Evolutionary conservation across 1,140 invertebrate genomes (phyloP).

Genomic region (Bicyclus anynana): DNA sequence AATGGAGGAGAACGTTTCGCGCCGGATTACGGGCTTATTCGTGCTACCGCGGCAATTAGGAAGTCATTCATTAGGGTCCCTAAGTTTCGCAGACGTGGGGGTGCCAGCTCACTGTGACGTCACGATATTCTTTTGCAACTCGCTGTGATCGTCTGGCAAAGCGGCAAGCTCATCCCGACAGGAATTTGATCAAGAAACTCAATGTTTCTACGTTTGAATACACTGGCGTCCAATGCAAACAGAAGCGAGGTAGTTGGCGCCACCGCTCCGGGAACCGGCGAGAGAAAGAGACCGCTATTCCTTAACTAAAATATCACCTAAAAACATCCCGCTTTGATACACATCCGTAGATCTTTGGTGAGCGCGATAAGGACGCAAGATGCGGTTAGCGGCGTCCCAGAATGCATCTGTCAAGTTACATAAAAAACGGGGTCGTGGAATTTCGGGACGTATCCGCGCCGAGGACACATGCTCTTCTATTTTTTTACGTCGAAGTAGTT

Average conservation of each 20-base stretch:
- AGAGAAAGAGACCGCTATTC: constrained; percentile 51
- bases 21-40: constrained; percentile 69
- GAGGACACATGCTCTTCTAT: constrained; percentile 59
- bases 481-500: constrained; percentile 60
- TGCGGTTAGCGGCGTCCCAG: constrained; percentile 68
- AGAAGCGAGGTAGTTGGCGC: constrained; percentile 62
- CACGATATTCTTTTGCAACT: constrained; percentile 53
- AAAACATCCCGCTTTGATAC: constrained; percentile 59
- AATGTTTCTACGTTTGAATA: constrained; percentile 18
- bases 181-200: constrained; percentile 8
- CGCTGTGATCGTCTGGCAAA: constrained; percentile 16
- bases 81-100: constrained; percentile 75
- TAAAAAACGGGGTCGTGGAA: constrained; percentile 70
- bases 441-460: constrained; percentile 64
- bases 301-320: constrained; percentile 62
- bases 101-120: constrained; percentile 65
- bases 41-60: constrained; percentile 73
- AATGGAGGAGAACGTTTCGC: constrained; percentile 45
- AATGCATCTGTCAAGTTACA: constrained; percentile 74
- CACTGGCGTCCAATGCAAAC: constrained; percentile 53
- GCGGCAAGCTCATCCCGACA: constrained; percentile 2
- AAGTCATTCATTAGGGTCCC: constrained; percentile 76
- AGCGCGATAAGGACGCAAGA: constrained; percentile 68
- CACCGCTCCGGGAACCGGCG: constrained; percentile 45
- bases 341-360: constrained; percentile 56